phyloP scores from a whole-genome alignment of 2,113 vertebrate genomes.

The Mobula hypostoma region DNA sequence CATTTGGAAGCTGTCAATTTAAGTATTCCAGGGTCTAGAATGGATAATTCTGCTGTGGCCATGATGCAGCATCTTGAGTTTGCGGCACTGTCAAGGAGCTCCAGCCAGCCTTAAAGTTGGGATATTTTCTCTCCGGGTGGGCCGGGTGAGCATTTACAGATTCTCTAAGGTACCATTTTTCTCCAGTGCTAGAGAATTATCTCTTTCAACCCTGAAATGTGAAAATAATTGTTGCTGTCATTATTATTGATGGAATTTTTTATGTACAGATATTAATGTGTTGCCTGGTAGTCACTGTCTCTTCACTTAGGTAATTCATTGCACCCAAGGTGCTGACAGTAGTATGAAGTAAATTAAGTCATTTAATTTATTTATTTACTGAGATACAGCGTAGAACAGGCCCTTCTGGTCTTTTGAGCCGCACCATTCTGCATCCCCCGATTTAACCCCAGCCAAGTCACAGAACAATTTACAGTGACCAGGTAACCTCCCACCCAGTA shows the following conservation, averaged over 20 bases:
- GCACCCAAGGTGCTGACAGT: not conserved
- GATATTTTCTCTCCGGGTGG: not conserved
- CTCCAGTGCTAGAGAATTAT: not conserved
- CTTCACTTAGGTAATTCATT: not conserved
- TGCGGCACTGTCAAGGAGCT: not conserved
- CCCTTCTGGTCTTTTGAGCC: too few relatives aligned
- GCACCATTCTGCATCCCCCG: too few relatives aligned
- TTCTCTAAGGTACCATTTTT: not conserved
- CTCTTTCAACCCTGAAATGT: not conserved
- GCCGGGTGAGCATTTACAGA: not conserved
- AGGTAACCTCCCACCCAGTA: too few relatives aligned
- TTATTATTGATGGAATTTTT: not conserved
- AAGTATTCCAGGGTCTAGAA: not conserved
- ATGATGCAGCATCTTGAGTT: not conserved
- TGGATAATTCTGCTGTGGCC: not conserved
- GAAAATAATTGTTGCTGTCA: not conserved
- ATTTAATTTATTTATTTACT: too few relatives aligned
- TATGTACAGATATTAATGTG: not conserved
- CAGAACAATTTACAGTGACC: too few relatives aligned
- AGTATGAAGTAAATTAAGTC: not conserved
- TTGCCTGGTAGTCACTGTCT: too few relatives aligned
- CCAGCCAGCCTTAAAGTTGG: not conserved
- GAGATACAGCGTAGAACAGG: too few relatives aligned
- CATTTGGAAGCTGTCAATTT: not conserved
- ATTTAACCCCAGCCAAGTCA: too few relatives aligned